Evolutionary conservation across 1,140 invertebrate genomes (phyloP).

Genomic region (Trypoxylus dichotomus): DNA sequence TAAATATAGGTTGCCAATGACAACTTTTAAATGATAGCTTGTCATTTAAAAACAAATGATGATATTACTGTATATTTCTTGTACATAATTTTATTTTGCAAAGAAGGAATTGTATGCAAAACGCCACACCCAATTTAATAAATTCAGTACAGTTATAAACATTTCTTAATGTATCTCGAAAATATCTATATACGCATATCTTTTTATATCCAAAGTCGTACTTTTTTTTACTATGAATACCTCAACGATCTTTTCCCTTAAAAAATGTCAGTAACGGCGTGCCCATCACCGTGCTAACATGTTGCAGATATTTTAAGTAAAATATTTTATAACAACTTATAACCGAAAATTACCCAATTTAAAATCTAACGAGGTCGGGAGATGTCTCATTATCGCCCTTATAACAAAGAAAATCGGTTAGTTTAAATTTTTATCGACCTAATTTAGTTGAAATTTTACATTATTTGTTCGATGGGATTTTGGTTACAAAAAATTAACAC

Average conservation of each 20-base stretch:
- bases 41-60: no score
- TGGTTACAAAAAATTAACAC: no score
- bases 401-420: constrained; percentile 38
- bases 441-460: background rate
- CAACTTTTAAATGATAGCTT: no score
- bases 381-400: constrained; percentile 48
- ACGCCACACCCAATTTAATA: no score
- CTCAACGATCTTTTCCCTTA: background rate
- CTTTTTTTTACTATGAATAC: background rate
- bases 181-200: no score
- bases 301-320: constrained; percentile 17
- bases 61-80: no score
- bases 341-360: background rate
- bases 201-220: background rate
- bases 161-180: no score
- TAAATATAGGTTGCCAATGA: no score
- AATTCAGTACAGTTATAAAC: no score
- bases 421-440: background rate
- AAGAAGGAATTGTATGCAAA: no score
- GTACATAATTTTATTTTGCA: no score
- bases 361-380: background rate
- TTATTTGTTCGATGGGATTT: no score
- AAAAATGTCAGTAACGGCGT: background rate
- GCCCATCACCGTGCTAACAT: background rate
- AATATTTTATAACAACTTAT: constrained; percentile 22